phyloP scores from a whole-genome alignment of 2,797 vertebrate species.

The Amazona ochrocephala region DNA sequence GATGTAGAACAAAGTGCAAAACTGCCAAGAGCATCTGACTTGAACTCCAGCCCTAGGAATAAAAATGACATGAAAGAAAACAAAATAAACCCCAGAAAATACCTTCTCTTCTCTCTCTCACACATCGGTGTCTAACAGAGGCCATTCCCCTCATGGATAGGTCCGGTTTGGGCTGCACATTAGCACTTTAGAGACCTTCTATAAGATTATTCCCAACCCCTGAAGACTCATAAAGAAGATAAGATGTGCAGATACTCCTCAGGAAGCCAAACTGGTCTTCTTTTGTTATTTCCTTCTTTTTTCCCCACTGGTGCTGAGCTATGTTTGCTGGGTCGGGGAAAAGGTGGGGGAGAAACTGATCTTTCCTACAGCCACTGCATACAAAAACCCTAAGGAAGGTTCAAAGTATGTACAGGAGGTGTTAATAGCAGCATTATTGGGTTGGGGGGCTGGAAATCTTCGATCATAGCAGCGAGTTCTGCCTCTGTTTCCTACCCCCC shows the following conservation, averaged over 20 bases:
- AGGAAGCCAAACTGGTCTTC: not conserved
- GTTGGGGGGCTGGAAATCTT: not conserved
- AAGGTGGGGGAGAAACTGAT: fast-evolving
- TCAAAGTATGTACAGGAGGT: not conserved
- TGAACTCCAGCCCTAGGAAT: not conserved
- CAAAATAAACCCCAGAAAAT: not conserved
- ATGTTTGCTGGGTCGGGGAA: fast-evolving
- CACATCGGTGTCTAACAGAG: not conserved
- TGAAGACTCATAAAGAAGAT: not conserved
- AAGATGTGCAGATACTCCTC: not conserved
- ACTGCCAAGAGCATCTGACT: not conserved
- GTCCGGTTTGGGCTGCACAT: not conserved
- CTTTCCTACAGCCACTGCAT: not conserved
- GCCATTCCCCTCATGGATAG: fast-evolving
- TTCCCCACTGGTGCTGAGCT: not conserved
- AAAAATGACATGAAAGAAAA: not conserved
- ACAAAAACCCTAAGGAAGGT: not conserved
- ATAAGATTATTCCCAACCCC: not conserved
- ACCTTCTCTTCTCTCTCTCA: not conserved
- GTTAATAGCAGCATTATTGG: not conserved
- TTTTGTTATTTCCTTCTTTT: not conserved
- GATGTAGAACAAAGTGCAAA: constrained; percentile 42
- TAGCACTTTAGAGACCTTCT: not conserved
- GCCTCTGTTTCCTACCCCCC: not conserved
- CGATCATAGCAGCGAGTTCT: not conserved